Base-by-base conservation (phyloP, 2,797 vertebrate genomes). In the Antrozous pallidus region DNA sequence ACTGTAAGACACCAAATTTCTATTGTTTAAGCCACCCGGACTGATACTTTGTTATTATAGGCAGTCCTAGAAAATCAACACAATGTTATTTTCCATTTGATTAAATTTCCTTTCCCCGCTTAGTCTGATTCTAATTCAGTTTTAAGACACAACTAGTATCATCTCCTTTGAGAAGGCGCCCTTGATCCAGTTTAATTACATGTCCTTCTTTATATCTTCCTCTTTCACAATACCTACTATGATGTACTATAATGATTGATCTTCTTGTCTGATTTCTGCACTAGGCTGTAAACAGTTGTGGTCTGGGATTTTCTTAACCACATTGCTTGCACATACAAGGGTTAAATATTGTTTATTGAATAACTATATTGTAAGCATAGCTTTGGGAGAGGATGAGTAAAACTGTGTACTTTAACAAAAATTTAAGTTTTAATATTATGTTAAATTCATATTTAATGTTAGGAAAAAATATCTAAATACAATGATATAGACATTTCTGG, bases 131-230 rank as follows among this genome's bases (percentile, higher is more conserved):
- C 49, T 3, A 42, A 49, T 24, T 63, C 3, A 16, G 14, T 65
- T 85, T 65, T 80, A 24, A 86, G 74, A 75, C 5, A 67, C 20
- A 86, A 28, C 65, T 93, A 73, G 18, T 38, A 6, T 54, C 26
- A 79, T 6, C 24, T 22, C 28, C 51, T 88, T 73, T 36, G 61
- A 92, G 33, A 80, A 81, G 24, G 63, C 28, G 13, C 75, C 42
- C n/a, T 90, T 58, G 58, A 90, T 77, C 18, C 16, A 17, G 6
- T 63, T 93, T 91, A 87, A 51, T 93, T 84, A 73, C 88, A 40
- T 79, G 33, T 24, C 18, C 49, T 88, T 38, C 22, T 94, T 74
- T 73, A 74, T 47, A 47, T 7, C 17, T 26, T 87, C n/a, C 36
- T 49, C 36, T 51, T 2, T 69, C 65, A 51, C 12, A 47, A 58